A percentile compares a stretch with the other conserved stretches of the same genome.
phyloP scores from a whole-genome alignment of 2,888 invertebrate species.

The Stictocephala bisonia region DNA sequence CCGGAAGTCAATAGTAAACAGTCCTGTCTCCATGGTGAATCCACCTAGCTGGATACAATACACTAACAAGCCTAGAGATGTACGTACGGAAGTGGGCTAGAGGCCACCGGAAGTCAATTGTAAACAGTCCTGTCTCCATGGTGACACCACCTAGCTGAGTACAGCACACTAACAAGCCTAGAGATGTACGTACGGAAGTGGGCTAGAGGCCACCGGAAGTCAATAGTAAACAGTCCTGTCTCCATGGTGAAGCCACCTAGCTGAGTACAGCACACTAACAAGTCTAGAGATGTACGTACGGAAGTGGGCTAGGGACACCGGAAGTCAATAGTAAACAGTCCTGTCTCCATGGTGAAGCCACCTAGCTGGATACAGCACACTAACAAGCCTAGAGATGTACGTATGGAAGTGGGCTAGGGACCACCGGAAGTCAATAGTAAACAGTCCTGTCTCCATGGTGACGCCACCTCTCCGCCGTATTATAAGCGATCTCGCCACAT shows the following conservation, averaged over 20 bases:
- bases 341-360: conserved; percentile 22
- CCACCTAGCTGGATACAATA: too few species aligned
- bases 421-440: conserved; percentile 41
- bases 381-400: too few species aligned
- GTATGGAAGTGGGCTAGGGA: conserved; percentile 22
- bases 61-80: too few species aligned
- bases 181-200: too few species aligned
- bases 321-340: conserved; percentile 40
- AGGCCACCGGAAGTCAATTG: conserved; percentile 34
- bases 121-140: conserved; percentile 34
- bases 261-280: too few species aligned
- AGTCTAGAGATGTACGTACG: too few species aligned
- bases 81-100: conserved; percentile 32
- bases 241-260: conserved; percentile 13
- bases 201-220: conserved; percentile 32
- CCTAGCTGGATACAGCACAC: too few species aligned
- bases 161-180: too few species aligned
- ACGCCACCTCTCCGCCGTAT: conserved; percentile 14
- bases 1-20: conserved; percentile 41
- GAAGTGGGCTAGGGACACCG: conserved; percentile 30
- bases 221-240: conserved; percentile 36
- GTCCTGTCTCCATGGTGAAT: conserved; percentile 26
- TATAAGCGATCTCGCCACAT: conserved; percentile 40
- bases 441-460: conserved; percentile 29
- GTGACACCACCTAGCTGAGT: not conserved